A percentile compares a stretch with the other conserved stretches of the same genome.
These are phyloP conservation scores for Calcarius ornatus DNA, from an alignment of 2,113 vertebrate genomes.

Conservation along the genomic window DNA sequence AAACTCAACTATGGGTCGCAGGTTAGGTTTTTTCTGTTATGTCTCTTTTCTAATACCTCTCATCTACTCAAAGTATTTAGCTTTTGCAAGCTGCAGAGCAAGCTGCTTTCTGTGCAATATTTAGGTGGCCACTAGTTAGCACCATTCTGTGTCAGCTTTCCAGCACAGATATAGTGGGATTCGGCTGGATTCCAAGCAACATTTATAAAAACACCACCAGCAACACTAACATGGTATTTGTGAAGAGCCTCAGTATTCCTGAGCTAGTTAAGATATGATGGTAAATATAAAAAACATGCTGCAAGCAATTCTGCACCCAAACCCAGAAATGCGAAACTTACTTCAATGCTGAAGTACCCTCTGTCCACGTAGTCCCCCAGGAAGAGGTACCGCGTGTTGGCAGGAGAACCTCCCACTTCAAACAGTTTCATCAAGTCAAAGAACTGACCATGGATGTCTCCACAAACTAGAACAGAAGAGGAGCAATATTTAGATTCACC, in stretches of 20 bases:
- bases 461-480: conserved; percentile 84
- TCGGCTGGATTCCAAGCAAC: neutral
- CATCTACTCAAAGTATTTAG: neutral
- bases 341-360: conserved; percentile 99
- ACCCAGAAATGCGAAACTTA: conserved; percentile 73
- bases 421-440: conserved; percentile 99
- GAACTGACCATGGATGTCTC: conserved; percentile 98
- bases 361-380: conserved; percentile 98
- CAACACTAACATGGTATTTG: neutral
- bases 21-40: neutral
- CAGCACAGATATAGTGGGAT: neutral
- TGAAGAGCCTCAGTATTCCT: neutral
- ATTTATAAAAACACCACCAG: neutral
- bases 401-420: conserved; percentile 97
- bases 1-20: neutral
- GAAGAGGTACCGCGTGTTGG: conserved; percentile 98
- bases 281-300: neutral
- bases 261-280: neutral
- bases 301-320: neutral
- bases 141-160: neutral
- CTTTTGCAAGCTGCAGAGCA: neutral
- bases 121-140: neutral
- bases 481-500: neutral
- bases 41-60: neutral
- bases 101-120: neutral